Evolutionary conservation across 2,797 vertebrate species (phyloP).

Genomic region (Phrynocephalus vlangalii): DNA sequence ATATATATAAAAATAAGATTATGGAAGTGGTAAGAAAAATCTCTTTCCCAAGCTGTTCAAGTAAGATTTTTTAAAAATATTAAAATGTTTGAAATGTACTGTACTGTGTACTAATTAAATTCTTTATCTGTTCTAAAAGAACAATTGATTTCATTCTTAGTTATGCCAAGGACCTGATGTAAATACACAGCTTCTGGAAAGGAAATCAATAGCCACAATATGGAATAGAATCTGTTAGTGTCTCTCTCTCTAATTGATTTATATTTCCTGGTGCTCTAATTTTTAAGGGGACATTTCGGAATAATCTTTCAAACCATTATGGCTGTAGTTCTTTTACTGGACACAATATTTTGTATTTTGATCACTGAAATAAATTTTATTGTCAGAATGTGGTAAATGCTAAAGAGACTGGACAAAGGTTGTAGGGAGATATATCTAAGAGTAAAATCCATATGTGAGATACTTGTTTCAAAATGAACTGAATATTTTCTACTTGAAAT

Average conservation of each 20-base stretch:
- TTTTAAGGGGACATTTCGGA: background rate
- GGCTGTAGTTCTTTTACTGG: slow-evolving; percentile 32
- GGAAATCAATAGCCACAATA: background rate
- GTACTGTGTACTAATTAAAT: slow-evolving; percentile 1
- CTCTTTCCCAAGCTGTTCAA: background rate
- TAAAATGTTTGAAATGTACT: background rate
- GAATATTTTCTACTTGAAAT: slow-evolving; percentile 31
- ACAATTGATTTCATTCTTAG: slow-evolving; percentile 2
- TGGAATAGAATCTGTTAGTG: slow-evolving; percentile 7
- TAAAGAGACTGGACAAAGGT: background rate
- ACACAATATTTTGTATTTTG: background rate
- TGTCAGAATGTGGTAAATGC: slow-evolving; percentile 6
- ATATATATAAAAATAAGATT: background rate
- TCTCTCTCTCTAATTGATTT: slow-evolving; percentile 19
- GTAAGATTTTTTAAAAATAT: background rate
- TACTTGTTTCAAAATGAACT: slow-evolving; percentile 18
- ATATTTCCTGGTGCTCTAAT: slow-evolving; percentile 20
- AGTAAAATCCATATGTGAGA: slow-evolving; percentile 14
- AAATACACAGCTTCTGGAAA: slow-evolving; percentile 21
- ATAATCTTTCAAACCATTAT: slow-evolving; percentile 16
- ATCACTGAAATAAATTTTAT: background rate
- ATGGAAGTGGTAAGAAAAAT: background rate
- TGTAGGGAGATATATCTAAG: slow-evolving; percentile 22
- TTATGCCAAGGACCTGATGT: fast-evolving
- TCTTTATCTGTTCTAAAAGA: slow-evolving; percentile 10